Evolutionary conservation across 92 coral and sea anemone genomes (phyloP), one percentile per base, ranked within the genome.

Genomic region (Plumapathes pennacea): DNA sequence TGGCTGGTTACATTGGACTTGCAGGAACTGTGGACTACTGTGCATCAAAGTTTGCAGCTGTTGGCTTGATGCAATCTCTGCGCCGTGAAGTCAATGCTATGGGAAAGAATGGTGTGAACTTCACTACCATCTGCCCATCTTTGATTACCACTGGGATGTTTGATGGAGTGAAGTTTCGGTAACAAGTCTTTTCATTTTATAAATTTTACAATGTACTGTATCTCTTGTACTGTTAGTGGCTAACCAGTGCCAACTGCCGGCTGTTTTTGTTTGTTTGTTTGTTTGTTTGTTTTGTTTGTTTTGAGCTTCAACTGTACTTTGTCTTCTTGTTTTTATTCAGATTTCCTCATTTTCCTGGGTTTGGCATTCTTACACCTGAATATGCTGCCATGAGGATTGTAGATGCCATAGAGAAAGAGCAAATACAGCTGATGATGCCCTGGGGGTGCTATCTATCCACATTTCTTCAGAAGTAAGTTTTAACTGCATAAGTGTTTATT

Each of bases 91-190:
- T 88, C 10, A 46, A 46, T 21, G 31, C 60, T 2, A 54, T 66
- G 30, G 74, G 81, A 22, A 64, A 53, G 24, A 60, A 56, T 42
- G 95, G 94, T 15, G 67, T 94, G 42, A 54, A 53, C 14, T 77
- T 94, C 48, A 94, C 99, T 15, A 94, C 96, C 10, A 83, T 94
- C 28, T 82, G 88, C 18, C 99, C 99, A 14, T 72, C 89, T 9
- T 82, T 84, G 31, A 83, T 84, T 39, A 70, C 71, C 11, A 94
- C 99, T 20, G 99, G 99, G 33, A 71, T 94, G 82, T 94, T 94
- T 84, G 85, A 69, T 17, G 99, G 99, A 10, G 83, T 81, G 18
- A 80, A 47, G 62, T 74, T 78, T 40, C 88, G 90, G 99, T 91
- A 57, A 25, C 65, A 55, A 3, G 4, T 5, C 13, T 14, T 6